These are phyloP conservation scores for Drosophila parabipectinata DNA, from an alignment of 1,140 invertebrate genomes.

Conservation along the genomic window DNA sequence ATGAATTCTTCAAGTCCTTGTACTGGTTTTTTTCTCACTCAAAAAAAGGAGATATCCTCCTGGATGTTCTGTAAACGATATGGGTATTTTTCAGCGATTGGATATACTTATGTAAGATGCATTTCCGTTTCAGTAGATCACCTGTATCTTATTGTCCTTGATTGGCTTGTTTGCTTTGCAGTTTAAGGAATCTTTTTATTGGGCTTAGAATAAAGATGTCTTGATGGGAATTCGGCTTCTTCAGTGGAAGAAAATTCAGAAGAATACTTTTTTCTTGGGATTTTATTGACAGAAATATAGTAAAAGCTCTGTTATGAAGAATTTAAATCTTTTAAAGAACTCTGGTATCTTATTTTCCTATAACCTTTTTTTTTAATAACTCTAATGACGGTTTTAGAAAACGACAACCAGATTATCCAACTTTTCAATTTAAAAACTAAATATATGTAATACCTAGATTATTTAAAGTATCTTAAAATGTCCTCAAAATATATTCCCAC, in stretches of 20 bases:
- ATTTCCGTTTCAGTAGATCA: slow-evolving; percentile 15
- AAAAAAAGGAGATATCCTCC: background rate
- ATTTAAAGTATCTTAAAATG: background rate
- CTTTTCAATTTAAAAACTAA: background rate
- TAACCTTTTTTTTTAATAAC: no score
- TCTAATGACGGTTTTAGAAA: no score
- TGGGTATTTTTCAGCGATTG: background rate
- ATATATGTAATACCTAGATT: background rate
- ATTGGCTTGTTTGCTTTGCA: background rate
- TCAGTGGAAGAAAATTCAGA: no score
- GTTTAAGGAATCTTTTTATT: background rate
- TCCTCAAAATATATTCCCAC: background rate
- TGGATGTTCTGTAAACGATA: background rate
- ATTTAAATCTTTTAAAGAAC: no score
- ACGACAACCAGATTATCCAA: background rate
- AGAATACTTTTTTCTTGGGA: no score
- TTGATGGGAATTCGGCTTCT: background rate
- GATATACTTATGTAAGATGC: slow-evolving; percentile 28
- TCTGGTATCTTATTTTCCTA: no score
- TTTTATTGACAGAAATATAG: no score
- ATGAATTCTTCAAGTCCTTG: slow-evolving; percentile 14
- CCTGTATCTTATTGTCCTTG: slow-evolving; percentile 1
- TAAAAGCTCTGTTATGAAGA: no score
- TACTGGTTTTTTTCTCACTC: slow-evolving; percentile 12
- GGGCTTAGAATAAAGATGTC: background rate